Conservation (phyloP, 2,888 invertebrate genomes). For the Meiosimyza decipiens region DNA sequence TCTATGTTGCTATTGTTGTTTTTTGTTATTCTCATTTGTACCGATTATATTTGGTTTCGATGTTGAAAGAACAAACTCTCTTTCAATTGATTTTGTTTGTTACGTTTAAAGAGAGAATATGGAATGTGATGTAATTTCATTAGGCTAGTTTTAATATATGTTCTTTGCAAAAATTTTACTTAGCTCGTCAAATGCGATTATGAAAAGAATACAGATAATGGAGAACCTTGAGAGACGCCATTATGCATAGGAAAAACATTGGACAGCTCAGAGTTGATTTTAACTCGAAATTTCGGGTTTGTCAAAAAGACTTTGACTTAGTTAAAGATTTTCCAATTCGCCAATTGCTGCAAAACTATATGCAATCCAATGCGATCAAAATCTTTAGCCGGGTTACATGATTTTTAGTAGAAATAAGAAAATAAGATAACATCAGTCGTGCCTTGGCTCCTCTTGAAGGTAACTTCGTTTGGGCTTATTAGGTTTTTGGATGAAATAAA, state of each 20-base stretch:
- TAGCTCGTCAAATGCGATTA: slow-evolving; percentile 26
- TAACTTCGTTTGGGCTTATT: slow-evolving; percentile 26
- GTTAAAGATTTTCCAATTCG: slow-evolving; percentile 30
- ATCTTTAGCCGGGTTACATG: slow-evolving; percentile 34
- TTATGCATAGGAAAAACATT: slow-evolving; percentile 16
- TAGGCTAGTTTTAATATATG: background rate
- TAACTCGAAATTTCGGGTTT: slow-evolving; percentile 31
- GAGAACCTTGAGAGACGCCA: slow-evolving; percentile 28
- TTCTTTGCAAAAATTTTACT: slow-evolving; percentile 34
- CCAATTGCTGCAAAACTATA: slow-evolving; percentile 36
- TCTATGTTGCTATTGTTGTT: too few species aligned
- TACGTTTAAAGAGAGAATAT: too few species aligned
- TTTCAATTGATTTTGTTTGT: too few species aligned
- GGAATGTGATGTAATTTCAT: too few species aligned
- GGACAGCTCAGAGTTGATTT: slow-evolving; percentile 10
- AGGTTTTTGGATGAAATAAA: slow-evolving; percentile 2
- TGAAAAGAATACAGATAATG: too few species aligned
- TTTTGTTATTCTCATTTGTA: too few species aligned
- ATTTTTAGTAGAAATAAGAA: slow-evolving; percentile 36
- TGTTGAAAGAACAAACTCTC: too few species aligned
- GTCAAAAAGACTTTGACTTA: slow-evolving; percentile 32
- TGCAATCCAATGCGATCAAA: slow-evolving; percentile 35
- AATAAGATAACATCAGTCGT: slow-evolving; percentile 28
- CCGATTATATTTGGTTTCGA: too few species aligned
- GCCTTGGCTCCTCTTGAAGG: slow-evolving; percentile 24